Conservation (phyloP, 2,797 vertebrate genomes). For the Pelobates cultripes region DNA sequence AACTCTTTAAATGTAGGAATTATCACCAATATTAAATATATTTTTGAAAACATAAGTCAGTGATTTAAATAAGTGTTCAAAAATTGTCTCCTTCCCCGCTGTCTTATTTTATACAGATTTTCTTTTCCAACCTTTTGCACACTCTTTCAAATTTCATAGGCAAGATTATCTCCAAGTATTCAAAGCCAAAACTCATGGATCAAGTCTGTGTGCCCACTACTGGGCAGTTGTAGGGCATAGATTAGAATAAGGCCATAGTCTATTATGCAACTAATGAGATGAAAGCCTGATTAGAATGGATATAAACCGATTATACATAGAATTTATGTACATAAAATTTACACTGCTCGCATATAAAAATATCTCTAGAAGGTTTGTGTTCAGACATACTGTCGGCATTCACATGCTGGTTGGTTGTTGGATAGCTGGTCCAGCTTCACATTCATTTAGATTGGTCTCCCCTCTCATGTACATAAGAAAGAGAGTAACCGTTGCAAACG, state of each 20-base stretch:
- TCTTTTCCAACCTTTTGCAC: no score
- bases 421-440: constrained; percentile 73
- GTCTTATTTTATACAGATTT: no score
- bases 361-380: background rate
- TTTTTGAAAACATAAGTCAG: no score
- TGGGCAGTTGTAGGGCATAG: background rate
- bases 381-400: constrained; percentile 41
- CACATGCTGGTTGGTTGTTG: constrained; percentile 82
- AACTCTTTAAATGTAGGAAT: no score
- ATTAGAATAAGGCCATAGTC: constrained; percentile 57
- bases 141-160: no score
- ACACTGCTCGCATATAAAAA: constrained; percentile 40
- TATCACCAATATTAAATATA: no score
- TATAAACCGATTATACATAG: constrained; percentile 55
- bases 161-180: no score
- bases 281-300: constrained; percentile 54
- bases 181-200: background rate
- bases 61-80: no score
- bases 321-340: constrained; percentile 54
- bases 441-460: constrained; percentile 71
- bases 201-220: background rate
- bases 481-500: constrained; percentile 92
- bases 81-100: no score
- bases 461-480: constrained; percentile 86
- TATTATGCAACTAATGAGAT: constrained; percentile 57